Evolutionary conservation across 1,140 invertebrate species (phyloP), one percentile per base, ranked within the genome.

Genomic region (Dendroctonus valens): DNA sequence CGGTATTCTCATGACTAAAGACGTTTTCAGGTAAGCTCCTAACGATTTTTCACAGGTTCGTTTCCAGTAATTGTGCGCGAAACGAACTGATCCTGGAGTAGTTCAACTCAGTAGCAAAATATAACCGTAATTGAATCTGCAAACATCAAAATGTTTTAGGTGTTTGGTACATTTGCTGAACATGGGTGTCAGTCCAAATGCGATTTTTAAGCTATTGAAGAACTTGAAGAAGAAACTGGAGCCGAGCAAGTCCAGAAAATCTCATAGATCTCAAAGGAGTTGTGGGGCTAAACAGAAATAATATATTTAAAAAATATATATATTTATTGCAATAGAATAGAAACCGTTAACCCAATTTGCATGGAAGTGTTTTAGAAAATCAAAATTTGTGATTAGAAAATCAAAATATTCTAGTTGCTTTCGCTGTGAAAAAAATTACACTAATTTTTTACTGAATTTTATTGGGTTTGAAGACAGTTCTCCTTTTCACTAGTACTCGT

Each of bases 151-250:
- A 12, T 58, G n/a, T 68, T 68, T 68, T 63, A 68, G 66, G 66
- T 57, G 59, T 48, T 59, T 68, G n/a, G 48, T 68, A 12, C 42
- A 68, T 48, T 44, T 68, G 4, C 41, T 68, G 0, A 68, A 62
- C 48, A 62, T 67, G 58, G 65, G 65, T 7, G 59, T 67, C 4
- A 62, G 51, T 62, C 65, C 65, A 12, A 59, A 67, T 60, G 65
- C 51, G 38, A 41, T 67, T 6, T 67, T 55, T 26, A 67, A 57
- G 54, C 54, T 67, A 48, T 46, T 67, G 42, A 67, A 61, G 37
- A 67, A 41, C 14, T 55, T 67, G 6, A 67, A 57, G 40, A 61
- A 50, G 40, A 67, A 67, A 38, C 9, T 6, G n/a, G 58, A 67
- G 14, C 55, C 46, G 3, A 8, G 2, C 7, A 67, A 54, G 50